These are phyloP conservation scores for Enteromius anoplus DNA, from an alignment of 2,797 vertebrate genomes.

Conservation along the genomic window DNA sequence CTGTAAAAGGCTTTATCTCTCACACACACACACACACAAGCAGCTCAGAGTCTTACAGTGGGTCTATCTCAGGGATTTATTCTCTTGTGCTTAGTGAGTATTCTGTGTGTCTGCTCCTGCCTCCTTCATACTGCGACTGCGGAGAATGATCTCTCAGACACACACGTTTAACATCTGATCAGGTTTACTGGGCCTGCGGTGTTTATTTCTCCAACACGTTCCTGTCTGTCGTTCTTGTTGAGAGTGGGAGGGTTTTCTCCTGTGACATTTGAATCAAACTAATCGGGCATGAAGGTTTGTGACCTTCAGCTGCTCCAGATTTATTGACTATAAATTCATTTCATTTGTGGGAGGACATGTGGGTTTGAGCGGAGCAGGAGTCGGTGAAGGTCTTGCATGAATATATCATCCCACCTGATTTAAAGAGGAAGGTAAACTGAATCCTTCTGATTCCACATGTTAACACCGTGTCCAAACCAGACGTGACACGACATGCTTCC, in stretches of 20 bases:
- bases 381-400: neutral
- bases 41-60: neutral
- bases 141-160: neutral
- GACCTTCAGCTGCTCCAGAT: slow-evolving; percentile 29
- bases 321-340: neutral
- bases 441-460: slow-evolving; percentile 16
- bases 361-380: neutral
- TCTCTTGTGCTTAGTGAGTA: slow-evolving; percentile 11
- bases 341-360: slow-evolving; percentile 6
- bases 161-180: neutral
- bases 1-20: slow-evolving; percentile 32
- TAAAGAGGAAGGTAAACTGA: neutral
- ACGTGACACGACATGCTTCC: neutral
- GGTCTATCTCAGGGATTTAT: slow-evolving; percentile 3
- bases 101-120: neutral
- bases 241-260: neutral
- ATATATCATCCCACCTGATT: neutral
- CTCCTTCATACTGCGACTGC: neutral
- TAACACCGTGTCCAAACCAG: slow-evolving; percentile 9
- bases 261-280: slow-evolving; percentile 34
- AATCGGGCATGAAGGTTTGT: slow-evolving; percentile 28
- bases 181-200: neutral
- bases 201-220: neutral
- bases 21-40: neutral
- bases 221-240: slow-evolving; percentile 4